Evolutionary conservation across 1,140 invertebrate genomes (phyloP), one percentile per base, ranked within the genome.

Genomic region (Drosophila trapezifrons): DNA sequence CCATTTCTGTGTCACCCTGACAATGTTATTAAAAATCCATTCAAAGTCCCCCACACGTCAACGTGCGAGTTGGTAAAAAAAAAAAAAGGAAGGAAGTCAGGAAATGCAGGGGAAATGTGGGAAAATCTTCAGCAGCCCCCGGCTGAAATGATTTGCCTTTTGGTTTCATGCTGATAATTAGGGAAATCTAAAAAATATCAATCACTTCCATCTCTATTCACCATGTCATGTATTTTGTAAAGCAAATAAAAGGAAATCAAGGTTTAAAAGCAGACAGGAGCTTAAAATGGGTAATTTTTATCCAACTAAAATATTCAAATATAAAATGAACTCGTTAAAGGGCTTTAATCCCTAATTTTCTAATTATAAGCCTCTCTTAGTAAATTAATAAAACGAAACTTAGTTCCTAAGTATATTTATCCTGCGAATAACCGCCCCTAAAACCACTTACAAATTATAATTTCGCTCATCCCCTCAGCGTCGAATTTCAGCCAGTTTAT

Each of bases 1-100:
- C 75, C 74, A 69, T 71, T 78, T 78, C 58, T 58, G 74, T 77
- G 75, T 77, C 64, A 70, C 65, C 65, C 76, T 89, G 74, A 89
- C 84, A 84, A 84, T 80, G 84, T 89, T 89, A 89, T 89, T 89
- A 89, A 89, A 89, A 89, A 90, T 82, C 78, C 76, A 89, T 89
- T 89, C 80, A 75, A 86, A 81, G 69, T 65, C 79, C 73, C 73
- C 20, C 72, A 57, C 72, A 75, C 57, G 58, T 63, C 49, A 42
- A n/a, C 29, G 37, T 43, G 46, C 27, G 32, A 49, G 43, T 17
- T 35, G 13, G 25, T 25, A 38, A 18, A 54, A 52, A 47, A 35
- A 35, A 46, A 38, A 32, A 51, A 8, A 13, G 12, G 27, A 9
- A 35, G 13, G 15, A 7, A 12, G 49, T 5, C 17, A 35, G 49